These are phyloP conservation scores for Hirudo medicinalis DNA, from an alignment of 1,140 invertebrate genomes.

Conservation along the genomic window DNA sequence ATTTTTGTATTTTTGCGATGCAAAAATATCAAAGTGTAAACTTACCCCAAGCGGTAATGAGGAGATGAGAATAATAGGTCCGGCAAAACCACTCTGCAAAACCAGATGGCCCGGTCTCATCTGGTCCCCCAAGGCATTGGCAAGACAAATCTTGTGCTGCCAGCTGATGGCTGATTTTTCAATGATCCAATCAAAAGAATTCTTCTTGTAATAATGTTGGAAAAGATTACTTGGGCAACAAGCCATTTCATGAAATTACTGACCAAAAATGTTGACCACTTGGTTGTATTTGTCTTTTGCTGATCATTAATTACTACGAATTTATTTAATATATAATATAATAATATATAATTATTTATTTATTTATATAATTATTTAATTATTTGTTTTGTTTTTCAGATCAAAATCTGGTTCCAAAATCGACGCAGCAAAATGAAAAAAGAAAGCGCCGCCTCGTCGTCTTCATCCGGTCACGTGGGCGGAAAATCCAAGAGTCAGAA, in stretches of 20 bases:
- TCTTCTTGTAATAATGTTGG: not conserved
- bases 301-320: too few species aligned
- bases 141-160: too few species aligned
- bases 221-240: not conserved
- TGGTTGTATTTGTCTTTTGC: too few species aligned
- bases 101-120: too few species aligned
- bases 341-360: not conserved
- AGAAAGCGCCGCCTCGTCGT: conserved; percentile 21
- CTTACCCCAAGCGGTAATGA: too few species aligned
- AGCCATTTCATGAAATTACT: not conserved
- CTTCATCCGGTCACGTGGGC: not conserved
- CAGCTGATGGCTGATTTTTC: not conserved
- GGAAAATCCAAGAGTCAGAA: not conserved
- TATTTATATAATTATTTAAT: not conserved
- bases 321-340: too few species aligned
- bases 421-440: conserved; percentile 83
- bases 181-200: not conserved
- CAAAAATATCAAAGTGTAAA: too few species aligned
- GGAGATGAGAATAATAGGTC: too few species aligned
- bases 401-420: conserved; percentile 92
- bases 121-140: too few species aligned
- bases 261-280: too few species aligned
- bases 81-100: too few species aligned
- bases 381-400: conserved; percentile 49
- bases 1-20: too few species aligned